Percentiles rank a stretch among this genome's conserved stretches.
Conservation (phyloP, 2,797 vertebrate species). For the Hyperoplus immaculatus region DNA sequence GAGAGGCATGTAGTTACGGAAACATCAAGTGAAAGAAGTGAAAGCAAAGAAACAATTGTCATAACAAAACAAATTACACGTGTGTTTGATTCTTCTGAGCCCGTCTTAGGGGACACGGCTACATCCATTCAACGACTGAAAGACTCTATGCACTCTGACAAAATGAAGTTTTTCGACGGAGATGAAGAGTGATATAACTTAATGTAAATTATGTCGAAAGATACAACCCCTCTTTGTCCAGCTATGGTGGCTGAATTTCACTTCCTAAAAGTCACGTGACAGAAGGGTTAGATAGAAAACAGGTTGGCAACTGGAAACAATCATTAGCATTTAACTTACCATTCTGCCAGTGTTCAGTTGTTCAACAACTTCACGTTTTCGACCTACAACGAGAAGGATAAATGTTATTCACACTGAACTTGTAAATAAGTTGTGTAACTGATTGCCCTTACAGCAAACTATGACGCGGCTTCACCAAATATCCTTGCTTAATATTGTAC, state of each 20-base stretch:
- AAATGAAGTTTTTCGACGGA: conserved; percentile 86
- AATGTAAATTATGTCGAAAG: conserved; percentile 1
- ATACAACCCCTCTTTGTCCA: background rate
- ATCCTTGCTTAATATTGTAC: conserved; percentile 47
- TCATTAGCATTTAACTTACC: conserved; percentile 11
- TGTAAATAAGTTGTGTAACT: conserved; percentile 51
- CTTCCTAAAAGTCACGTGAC: background rate
- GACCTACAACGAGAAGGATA: conserved; percentile 41
- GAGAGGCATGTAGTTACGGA: conserved; percentile 74
- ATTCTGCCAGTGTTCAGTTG: conserved; percentile 13
- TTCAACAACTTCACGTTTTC: conserved; percentile 31
- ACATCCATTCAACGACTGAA: conserved; percentile 81
- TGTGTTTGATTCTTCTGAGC: conserved; percentile 69
- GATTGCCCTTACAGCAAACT: conserved; percentile 37
- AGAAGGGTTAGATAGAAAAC: conserved; percentile 5
- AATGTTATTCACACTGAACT: conserved; percentile 8
- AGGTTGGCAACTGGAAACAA: conserved; percentile 11
- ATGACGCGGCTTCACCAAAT: conserved; percentile 44
- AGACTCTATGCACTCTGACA: conserved; percentile 85
- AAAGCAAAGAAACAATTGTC: conserved; percentile 80
- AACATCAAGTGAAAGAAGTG: conserved; percentile 70
- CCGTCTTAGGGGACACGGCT: conserved; percentile 77
- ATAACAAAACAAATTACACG: conserved; percentile 80
- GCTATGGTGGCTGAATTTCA: background rate
- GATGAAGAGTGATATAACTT: conserved; percentile 62